Base-by-base conservation (phyloP, 1,140 invertebrate species). In the Aleiodes sp. region DNA sequence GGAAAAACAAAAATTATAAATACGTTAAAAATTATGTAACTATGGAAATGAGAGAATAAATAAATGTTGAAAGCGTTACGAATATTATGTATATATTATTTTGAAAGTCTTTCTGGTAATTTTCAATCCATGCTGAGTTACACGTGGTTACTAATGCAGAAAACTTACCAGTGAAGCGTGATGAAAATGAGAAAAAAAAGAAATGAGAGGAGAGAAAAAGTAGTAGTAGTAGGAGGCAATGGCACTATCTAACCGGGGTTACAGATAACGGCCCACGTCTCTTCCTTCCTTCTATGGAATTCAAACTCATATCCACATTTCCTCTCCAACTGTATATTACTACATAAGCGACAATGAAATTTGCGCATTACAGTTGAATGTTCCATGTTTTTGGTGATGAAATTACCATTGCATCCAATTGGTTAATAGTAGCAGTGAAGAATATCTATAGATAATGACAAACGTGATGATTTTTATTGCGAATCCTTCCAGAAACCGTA, bases 21-120 rank as follows among this genome's bases (percentile, higher is more conserved):
- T 26, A 52, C 21, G 21, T 52, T 24, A 24, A 24, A 52, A 24
- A 52, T 52, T 52, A 52, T 52, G 46, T 52, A 52, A 52, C 26
- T 52, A 52, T 52, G 26, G 26, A 1, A 46, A 46, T 52, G 26
- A 24, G 46, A 52, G 21, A 52, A 52, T n/a, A 52, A 52, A 52
- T 52, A 21, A 52, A 52, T 52, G 46, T 52, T 52, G 46, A 52
- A 52, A 52, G 46, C 46, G 46, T 52, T 52, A 52, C 46, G 9
- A 52, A 46, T n/a, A 46, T 46, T 14, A 19, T 2, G 14, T 1
- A 14, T 24, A 16, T n/a, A 9, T 52, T 52, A 4, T 52, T 52
- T 52, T 24, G 41, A 46, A 19, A 16, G 14, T 1, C 41, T 19
- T n/a, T n/a, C 16, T 46, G 41, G 41, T 1, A 19, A 46, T 46